phyloP scores from a whole-genome alignment of 2,113 vertebrate species.

The Xiphophorus maculatus region DNA sequence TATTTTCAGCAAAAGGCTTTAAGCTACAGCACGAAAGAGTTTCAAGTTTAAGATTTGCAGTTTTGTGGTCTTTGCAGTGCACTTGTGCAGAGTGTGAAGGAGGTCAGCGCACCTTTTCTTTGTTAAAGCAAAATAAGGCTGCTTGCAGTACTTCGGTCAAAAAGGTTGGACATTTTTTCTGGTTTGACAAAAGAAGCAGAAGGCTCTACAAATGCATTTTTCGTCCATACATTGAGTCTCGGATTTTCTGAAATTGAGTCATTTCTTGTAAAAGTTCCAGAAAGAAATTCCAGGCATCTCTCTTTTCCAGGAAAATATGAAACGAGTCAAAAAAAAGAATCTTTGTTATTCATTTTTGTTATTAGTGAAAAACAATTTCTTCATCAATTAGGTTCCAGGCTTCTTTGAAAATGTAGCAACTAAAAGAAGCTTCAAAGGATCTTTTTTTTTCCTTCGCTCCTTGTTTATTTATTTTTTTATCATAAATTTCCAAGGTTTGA shows the following conservation, averaged over 20 bases:
- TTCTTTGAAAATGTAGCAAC: too few species aligned
- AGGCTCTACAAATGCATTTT: background rate
- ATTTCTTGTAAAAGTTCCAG: background rate
- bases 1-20: slow-evolving; percentile 18
- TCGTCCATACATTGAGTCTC: background rate
- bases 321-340: too few species aligned
- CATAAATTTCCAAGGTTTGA: background rate
- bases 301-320: too few species aligned
- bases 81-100: background rate
- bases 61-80: background rate
- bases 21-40: slow-evolving; percentile 1
- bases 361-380: too few species aligned
- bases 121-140: background rate
- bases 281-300: background rate
- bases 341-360: too few species aligned
- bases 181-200: background rate
- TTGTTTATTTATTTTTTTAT: too few species aligned
- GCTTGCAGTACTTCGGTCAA: background rate
- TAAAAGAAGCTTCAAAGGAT: too few species aligned
- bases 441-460: too few species aligned
- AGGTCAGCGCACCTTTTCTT: background rate
- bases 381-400: too few species aligned
- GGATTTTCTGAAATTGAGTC: background rate
- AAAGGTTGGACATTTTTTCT: background rate
- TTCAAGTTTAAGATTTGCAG: background rate